Conservation (phyloP, 2,888 invertebrate genomes). For the Eupithecia subumbrata region DNA sequence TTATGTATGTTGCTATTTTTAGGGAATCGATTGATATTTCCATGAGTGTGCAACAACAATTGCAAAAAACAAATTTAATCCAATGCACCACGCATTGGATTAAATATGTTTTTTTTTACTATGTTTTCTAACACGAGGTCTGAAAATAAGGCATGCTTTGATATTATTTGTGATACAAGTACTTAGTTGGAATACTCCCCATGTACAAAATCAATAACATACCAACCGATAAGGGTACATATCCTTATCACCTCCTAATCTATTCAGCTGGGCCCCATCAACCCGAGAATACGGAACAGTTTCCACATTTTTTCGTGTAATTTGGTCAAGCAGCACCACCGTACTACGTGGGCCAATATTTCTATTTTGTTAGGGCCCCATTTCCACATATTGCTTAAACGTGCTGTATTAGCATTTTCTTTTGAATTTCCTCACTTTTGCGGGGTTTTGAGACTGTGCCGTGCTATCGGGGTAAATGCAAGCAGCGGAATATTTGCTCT, state of each 20-base stretch:
- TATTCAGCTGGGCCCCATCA: conserved; percentile 15
- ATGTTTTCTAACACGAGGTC: no score
- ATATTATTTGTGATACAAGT: neutral
- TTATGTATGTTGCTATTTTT: no score
- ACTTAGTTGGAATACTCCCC: neutral
- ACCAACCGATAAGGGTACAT: neutral
- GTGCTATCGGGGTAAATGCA: conserved; percentile 21
- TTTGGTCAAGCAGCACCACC: conserved; percentile 41
- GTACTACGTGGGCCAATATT: conserved; percentile 47
- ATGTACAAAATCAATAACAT: neutral
- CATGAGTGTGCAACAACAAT: no score
- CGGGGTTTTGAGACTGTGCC: conserved; percentile 32
- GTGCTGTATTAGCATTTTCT: conserved; percentile 47
- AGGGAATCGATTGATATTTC: no score
- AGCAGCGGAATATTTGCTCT: conserved; percentile 21
- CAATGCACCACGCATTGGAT: no score
- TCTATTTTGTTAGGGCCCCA: conserved; percentile 45
- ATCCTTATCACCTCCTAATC: conserved; percentile 9
- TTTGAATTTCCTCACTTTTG: conserved; percentile 35
- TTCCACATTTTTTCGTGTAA: conserved; percentile 30
- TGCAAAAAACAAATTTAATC: no score
- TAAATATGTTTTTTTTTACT: no score
- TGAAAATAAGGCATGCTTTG: neutral
- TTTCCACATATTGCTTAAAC: conserved; percentile 44
- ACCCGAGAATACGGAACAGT: conserved; percentile 12